Percentiles rank a stretch among this genome's conserved stretches.
Evolutionary conservation across 2,888 invertebrate species (phyloP).

Genomic region (Amphipoea oculea): DNA sequence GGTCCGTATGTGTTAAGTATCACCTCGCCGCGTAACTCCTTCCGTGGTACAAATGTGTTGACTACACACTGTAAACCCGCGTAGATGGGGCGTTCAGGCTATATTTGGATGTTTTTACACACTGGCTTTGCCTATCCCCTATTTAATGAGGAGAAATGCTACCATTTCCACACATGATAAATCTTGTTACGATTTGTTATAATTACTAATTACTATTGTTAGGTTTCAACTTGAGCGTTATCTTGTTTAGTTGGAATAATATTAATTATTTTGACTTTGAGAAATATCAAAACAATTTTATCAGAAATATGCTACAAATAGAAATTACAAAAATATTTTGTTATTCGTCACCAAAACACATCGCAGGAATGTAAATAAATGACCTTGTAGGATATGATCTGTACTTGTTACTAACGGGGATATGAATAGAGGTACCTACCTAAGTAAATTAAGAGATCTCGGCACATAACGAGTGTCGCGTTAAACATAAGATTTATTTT

Average conservation of each 20-base stretch:
- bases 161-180: conserved; percentile 28
- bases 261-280: conserved; percentile 37
- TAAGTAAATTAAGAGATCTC: conserved; percentile 76
- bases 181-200: conserved; percentile 9
- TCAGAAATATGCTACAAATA: conserved; percentile 37
- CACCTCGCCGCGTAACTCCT: conserved; percentile 70
- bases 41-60: conserved; percentile 84
- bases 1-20: conserved; percentile 80
- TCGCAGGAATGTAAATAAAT: conserved; percentile 52
- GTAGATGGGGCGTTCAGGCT: conserved; percentile 75
- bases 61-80: conserved; percentile 78
- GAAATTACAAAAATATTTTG: conserved; percentile 39
- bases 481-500: conserved; percentile 76
- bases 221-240: conserved; percentile 11
- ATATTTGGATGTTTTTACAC: conserved; percentile 73
- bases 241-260: conserved; percentile 24
- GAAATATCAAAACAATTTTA: conserved; percentile 53
- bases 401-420: conserved; percentile 58
- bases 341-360: conserved; percentile 41
- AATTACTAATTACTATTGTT: conserved; percentile 13
- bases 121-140: conserved; percentile 24
- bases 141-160: conserved; percentile 23
- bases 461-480: conserved; percentile 71
- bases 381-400: conserved; percentile 62
- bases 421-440: conserved; percentile 25